Conservation (phyloP, 2,888 invertebrate species). For the Hoplodrina ambigua region DNA sequence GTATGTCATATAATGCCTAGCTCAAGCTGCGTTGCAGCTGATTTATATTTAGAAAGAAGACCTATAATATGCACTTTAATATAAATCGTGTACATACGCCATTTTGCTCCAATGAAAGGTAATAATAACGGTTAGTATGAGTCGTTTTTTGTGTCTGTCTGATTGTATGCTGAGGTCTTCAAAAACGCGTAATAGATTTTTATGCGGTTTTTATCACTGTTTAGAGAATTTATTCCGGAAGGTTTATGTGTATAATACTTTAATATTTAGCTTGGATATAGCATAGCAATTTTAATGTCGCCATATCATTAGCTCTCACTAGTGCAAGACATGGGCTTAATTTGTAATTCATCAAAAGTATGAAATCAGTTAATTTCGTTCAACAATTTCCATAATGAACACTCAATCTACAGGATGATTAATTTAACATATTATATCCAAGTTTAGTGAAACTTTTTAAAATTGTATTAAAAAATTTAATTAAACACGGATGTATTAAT, state of each 20-base stretch:
- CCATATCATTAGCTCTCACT: too few relatives aligned
- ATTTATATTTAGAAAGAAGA: conserved; percentile 25
- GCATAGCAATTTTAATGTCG: too few relatives aligned
- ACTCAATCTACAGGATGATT: conserved; percentile 27
- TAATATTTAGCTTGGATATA: too few relatives aligned
- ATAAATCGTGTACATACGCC: not conserved
- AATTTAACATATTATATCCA: conserved; percentile 30
- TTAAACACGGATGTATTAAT: not conserved
- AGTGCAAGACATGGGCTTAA: too few relatives aligned
- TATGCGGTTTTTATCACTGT: not conserved
- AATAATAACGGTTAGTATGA: not conserved
- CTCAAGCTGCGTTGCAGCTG: not conserved
- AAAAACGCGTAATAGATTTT: not conserved
- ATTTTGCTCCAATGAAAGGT: not conserved
- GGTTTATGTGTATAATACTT: too few relatives aligned
- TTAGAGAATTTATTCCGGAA: too few relatives aligned
- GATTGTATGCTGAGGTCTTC: not conserved
- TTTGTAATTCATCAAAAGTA: conserved; percentile 16
- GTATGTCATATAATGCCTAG: not conserved
- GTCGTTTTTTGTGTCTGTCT: not conserved
- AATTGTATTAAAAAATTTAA: too few relatives aligned
- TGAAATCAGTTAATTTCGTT: conserved; percentile 42
- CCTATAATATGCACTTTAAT: conserved; percentile 21
- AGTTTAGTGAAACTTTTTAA: conserved; percentile 13
- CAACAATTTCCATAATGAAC: conserved; percentile 21